Conservation (phyloP, 2,797 vertebrate species). For the Lacerta bilineata region DNA sequence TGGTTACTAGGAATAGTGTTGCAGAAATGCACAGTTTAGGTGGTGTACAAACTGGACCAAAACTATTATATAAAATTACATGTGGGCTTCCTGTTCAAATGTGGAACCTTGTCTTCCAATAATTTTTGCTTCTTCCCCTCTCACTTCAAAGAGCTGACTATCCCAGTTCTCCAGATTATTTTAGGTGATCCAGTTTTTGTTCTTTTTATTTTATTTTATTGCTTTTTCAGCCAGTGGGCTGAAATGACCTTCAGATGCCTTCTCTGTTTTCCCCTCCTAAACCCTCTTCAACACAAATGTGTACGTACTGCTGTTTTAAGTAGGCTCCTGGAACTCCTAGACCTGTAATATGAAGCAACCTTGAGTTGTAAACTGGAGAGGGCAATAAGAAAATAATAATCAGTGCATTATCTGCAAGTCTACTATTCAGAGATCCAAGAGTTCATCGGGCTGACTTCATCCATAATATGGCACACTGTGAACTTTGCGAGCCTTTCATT, state of each 20-base stretch:
- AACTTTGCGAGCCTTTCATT: slow-evolving; percentile 4
- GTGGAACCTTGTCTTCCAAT: neutral
- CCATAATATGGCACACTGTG: neutral
- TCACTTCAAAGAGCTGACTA: neutral
- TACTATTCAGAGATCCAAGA: neutral
- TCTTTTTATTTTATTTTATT: neutral
- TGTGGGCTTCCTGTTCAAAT: neutral
- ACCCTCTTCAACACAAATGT: neutral
- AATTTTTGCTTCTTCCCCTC: neutral
- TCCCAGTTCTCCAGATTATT: neutral
- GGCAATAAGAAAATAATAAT: slow-evolving; percentile 23
- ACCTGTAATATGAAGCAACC: neutral
- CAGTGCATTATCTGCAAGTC: slow-evolving; percentile 26
- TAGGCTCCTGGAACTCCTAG: no score
- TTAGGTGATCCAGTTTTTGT: neutral
- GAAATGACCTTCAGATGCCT: neutral
- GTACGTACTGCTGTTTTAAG: neutral
- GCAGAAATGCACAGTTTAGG: neutral
- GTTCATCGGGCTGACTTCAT: neutral
- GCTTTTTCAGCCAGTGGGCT: neutral
- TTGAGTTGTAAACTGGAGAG: neutral
- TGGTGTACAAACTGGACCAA: neutral
- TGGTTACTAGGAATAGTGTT: neutral
- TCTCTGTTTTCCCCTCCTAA: neutral
- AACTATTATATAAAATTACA: neutral